phyloP scores from a whole-genome alignment of 2,888 invertebrate species.

The Lysandra bellargus region DNA sequence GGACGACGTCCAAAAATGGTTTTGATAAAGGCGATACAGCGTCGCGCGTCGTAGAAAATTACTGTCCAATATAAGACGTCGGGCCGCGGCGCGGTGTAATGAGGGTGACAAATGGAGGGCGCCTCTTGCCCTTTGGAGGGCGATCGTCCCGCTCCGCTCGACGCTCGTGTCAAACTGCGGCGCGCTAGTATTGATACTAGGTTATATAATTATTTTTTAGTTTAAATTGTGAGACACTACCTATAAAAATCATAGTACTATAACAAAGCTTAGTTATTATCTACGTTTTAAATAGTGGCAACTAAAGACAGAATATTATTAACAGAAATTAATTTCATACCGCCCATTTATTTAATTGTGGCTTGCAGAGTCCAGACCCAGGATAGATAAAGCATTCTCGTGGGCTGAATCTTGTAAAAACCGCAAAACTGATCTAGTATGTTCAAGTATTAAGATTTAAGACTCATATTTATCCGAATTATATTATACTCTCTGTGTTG shows the following conservation, averaged over 20 bases:
- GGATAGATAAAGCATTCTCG: background rate
- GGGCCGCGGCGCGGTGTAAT: conserved; percentile 42
- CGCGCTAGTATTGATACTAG: conserved; percentile 27
- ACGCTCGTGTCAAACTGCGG: background rate
- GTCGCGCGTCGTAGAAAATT: conserved; percentile 17
- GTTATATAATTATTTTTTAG: background rate
- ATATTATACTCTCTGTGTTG: background rate
- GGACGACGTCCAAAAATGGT: background rate
- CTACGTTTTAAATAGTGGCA: too few species aligned
- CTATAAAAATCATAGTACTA: background rate
- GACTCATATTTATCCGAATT: background rate
- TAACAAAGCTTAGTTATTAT: background rate
- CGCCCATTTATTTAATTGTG: too few species aligned
- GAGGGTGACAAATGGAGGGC: conserved; percentile 47
- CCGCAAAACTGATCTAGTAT: background rate
- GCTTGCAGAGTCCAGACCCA: too few species aligned
- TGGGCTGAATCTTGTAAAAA: background rate
- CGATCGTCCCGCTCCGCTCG: conserved; percentile 23
- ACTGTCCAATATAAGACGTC: conserved; percentile 30
- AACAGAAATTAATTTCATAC: too few species aligned
- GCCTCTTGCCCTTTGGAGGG: conserved; percentile 34
- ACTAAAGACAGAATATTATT: too few species aligned
- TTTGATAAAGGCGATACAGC: conserved; percentile 31
- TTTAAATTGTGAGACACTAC: background rate
- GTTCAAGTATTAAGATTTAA: background rate